A percentile compares a stretch with the other conserved stretches of the same genome.
These are phyloP conservation scores for Drosophila merina DNA, from an alignment of 2,888 invertebrate species.

Conservation along the genomic window DNA sequence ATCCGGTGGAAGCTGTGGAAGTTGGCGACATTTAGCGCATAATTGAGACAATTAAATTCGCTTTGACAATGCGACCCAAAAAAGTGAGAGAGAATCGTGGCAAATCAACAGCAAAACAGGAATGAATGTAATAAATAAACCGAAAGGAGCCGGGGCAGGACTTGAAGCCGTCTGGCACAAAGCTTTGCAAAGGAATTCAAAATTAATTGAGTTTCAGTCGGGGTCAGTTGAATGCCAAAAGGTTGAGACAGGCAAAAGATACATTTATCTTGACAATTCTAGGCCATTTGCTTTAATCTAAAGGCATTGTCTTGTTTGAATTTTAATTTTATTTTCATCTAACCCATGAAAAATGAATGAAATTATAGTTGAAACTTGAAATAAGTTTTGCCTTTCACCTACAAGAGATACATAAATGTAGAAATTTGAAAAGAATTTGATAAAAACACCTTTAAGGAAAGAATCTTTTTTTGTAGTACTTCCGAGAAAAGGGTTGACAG, in stretches of 20 bases:
- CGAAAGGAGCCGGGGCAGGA: background rate
- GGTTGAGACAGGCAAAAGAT: constrained; percentile 10
- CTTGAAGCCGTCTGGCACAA: constrained; percentile 25
- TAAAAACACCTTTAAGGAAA: background rate
- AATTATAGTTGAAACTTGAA: background rate
- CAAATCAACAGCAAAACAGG: constrained; percentile 57
- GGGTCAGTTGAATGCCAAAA: constrained; percentile 31
- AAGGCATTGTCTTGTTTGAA: constrained; percentile 2
- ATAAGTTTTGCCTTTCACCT: background rate
- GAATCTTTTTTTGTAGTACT: constrained; percentile 5
- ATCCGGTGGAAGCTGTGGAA: constrained; percentile 30
- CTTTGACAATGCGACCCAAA: constrained; percentile 66
- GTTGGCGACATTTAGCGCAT: constrained; percentile 67
- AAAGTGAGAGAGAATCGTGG: constrained; percentile 44
- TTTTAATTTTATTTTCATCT: constrained; percentile 8
- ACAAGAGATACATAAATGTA: background rate
- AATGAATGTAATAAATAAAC: constrained; percentile 68
- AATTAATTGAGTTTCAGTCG: constrained; percentile 37
- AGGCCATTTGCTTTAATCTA: constrained; percentile 23
- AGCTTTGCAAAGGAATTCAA: constrained; percentile 25
- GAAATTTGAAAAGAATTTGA: background rate
- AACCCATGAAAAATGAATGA: background rate
- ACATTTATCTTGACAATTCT: constrained; percentile 36
- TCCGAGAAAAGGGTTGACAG: constrained; percentile 22
- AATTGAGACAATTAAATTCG: constrained; percentile 79